Base-by-base conservation (phyloP, 2,113 vertebrate species). In the Mesocricetus auratus region DNA sequence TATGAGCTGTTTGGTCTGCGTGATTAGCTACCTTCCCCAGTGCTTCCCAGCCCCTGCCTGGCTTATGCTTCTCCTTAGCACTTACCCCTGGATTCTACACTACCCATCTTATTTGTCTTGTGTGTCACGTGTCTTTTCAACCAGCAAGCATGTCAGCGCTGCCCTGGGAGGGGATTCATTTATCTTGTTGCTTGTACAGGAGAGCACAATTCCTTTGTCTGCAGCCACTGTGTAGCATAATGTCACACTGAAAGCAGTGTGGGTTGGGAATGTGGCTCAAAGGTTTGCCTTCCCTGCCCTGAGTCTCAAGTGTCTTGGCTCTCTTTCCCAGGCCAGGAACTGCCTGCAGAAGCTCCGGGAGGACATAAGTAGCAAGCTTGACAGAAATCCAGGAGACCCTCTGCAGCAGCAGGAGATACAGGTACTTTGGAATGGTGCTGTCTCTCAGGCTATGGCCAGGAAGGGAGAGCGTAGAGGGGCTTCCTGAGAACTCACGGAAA, bases 261-360 rank as follows among this genome's bases (percentile, higher is more conserved):
- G 15, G 58, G 19, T 3, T 21, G 21, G 69, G 79, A 26, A 22
- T 33, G 33, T 69, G n/a, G 5, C 60, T 31, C 19, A 22, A 19
- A 75, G 58, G 2, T 42, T 66, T 21, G 29, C 60, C 77, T 77
- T 60, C 73, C 24, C 53, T 75, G 5, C 21, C n/a, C 77, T 7
- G 16, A 4, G 95, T 92, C 97, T 98, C 94, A 98, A 94, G n/a
- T 45, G 75, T n/a, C 93, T 94, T 93, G 94, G 82, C 95, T 91
- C 79, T 98, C 90, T 96, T 95, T 82, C 95, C 96, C 94, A 98
- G 98, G 98, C 98, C 94, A 97, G 98, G 91, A 98, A 83, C 92
- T 98, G 98, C 92, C 94, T 98, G 79, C 98, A 98, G 97, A 98
- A 98, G 90, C 98, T 98, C 45, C 98, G 98, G 89, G 97, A 98